Evolutionary conservation across 2,888 invertebrate species (phyloP), one percentile per base, ranked within the genome.

Genomic region (Cryptocephalus moraei): DNA sequence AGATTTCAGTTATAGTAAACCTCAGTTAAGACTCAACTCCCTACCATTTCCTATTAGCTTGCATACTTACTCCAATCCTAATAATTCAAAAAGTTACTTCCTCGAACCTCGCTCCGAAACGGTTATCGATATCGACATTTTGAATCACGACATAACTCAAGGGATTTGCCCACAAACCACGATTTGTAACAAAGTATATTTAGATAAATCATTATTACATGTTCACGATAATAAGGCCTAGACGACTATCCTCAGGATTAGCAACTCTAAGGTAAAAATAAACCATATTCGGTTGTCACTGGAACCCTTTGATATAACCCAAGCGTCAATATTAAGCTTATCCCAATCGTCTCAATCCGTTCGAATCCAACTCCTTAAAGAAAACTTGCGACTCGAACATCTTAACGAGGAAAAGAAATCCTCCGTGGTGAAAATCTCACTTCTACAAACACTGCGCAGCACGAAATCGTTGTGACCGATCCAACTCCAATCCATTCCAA

Each of bases 341-440:
- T 36, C n/a, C 6, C 36, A 2, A 12, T 6, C 2, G 12, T 11
- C 36, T 4, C 36, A 12, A 36, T 36, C 12, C 12, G 6, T 4
- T 6, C 2, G n/a, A 36, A 36, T 36, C 6, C 36, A 36, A 36
- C n/a, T 36, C 36, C 12, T 12, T 4, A 36, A n/a, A 36, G n/a
- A 11, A 36, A 22, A 22, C 14, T 45, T 56, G 32, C n/a, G 57
- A 45, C 43, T 47, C 13, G 47, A 53, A 39, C 60, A 60, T 45
- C 34, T 62, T 42, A 63, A 61, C 46, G 8, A 44, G 11, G 57
- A 61, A 51, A 59, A 61, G 54, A 54, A 51, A 44, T n/a, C 41
- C 10, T 54, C 56, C 9, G 33, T 60, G 31, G 41, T 54, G 14
- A 39, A 56, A 41, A 50, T 57, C 9, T 63, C 41, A 49, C 57